Conservation (phyloP, 2,888 invertebrate species). For the Calameuta pallipes region DNA sequence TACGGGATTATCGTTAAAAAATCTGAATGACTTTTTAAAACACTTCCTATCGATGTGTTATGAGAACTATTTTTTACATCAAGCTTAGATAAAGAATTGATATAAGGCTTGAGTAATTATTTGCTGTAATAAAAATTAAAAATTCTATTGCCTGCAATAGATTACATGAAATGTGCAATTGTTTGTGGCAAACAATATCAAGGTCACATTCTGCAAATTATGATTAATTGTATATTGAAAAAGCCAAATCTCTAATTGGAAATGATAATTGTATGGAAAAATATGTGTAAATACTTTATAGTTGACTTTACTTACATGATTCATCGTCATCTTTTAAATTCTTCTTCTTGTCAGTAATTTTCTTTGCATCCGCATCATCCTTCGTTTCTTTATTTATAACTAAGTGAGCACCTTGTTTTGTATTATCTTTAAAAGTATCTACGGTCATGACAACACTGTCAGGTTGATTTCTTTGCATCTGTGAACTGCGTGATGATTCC, state of each 20-base stretch:
- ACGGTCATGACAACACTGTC: not conserved
- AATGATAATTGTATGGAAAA: not conserved
- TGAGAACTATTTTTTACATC: not conserved
- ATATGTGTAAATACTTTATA: not conserved
- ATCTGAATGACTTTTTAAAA: not conserved
- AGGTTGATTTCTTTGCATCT: constrained; percentile 14
- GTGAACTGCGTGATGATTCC: constrained; percentile 32
- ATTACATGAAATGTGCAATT: not conserved
- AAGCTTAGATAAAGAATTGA: not conserved
- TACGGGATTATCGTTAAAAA: not conserved
- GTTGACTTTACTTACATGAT: not conserved
- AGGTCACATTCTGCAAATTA: not conserved
- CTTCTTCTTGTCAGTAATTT: not conserved
- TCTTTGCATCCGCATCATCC: constrained; percentile 6
- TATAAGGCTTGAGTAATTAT: not conserved
- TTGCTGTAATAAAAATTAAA: not conserved
- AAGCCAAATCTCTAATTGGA: not conserved
- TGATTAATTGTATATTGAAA: not conserved
- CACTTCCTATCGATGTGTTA: not conserved
- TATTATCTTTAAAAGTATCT: not conserved
- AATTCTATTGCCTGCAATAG: not conserved
- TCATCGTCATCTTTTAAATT: not conserved
- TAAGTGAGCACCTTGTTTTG: not conserved
- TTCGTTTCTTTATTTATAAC: constrained; percentile 19
- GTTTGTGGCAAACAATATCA: not conserved